Percentiles rank a stretch among this genome's conserved stretches.
phyloP scores from a whole-genome alignment of 2,113 vertebrate species.

The Oncorhynchus tshawytscha region DNA sequence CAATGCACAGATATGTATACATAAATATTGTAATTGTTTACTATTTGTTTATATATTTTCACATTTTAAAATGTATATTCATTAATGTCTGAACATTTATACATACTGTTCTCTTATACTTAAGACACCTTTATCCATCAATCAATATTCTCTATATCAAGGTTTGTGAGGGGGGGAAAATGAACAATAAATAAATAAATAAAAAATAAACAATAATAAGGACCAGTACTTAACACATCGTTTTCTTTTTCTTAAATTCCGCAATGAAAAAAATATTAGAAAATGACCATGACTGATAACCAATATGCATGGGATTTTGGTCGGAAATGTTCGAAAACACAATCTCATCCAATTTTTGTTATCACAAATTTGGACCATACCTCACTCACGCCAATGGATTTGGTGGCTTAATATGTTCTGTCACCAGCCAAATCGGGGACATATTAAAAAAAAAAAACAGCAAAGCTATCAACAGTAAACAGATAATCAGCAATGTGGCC shows the following conservation, averaged over 20 bases:
- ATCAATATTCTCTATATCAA: not conserved
- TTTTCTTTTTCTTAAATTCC: not conserved
- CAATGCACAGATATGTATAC: not conserved
- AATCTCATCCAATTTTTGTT: not conserved
- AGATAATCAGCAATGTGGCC: not conserved
- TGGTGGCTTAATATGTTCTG: not conserved
- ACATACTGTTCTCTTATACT: not conserved
- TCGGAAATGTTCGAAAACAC: not conserved
- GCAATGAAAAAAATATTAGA: not conserved
- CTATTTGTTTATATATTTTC: not conserved
- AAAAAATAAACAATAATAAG: not conserved
- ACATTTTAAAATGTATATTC: not conserved
- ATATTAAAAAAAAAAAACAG: no score
- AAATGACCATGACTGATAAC: not conserved
- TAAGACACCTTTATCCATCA: not conserved
- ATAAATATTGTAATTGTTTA: not conserved
- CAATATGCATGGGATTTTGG: not conserved
- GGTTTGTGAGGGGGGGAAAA: not conserved
- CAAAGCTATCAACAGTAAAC: no score
- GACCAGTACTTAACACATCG: not conserved
- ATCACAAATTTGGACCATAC: no score
- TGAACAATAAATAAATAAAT: not conserved
- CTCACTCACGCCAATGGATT: not conserved
- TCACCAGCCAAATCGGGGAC: no score
- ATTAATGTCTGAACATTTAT: not conserved